Evolutionary conservation across 2,888 invertebrate species (phyloP).

Genomic region (Julus scanicus): DNA sequence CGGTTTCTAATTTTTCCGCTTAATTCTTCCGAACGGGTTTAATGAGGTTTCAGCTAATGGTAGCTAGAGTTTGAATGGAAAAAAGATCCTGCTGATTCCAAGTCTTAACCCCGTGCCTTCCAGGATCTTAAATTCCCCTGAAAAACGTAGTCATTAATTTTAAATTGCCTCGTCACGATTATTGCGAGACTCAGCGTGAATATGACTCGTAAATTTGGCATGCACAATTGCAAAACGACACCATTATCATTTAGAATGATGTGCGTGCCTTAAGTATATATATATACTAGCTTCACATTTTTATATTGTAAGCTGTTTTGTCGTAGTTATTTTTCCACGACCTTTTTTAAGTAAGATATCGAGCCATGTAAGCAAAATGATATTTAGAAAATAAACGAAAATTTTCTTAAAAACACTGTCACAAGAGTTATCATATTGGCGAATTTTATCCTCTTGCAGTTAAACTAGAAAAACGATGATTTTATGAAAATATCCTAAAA

Average conservation of each 20-base stretch:
- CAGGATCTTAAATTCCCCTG: background rate
- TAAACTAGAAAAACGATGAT: no score
- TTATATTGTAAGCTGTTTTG: no score
- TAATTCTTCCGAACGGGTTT: background rate
- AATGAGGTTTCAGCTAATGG: conserved; percentile 23
- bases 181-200: background rate
- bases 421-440: no score
- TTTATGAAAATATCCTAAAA: no score
- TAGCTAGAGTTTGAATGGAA: background rate
- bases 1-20: conserved; percentile 34
- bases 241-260: background rate
- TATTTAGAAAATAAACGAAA: no score
- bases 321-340: no score
- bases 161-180: background rate
- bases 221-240: background rate
- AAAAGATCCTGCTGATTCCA: background rate
- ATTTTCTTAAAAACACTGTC: no score
- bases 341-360: no score
- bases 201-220: background rate
- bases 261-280: background rate
- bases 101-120: background rate
- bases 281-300: no score
- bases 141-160: conserved; percentile 9
- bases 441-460: no score
- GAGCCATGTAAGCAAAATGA: no score